phyloP scores from a whole-genome alignment of 2,888 invertebrate genomes.

The Priocnemis perturbator region DNA sequence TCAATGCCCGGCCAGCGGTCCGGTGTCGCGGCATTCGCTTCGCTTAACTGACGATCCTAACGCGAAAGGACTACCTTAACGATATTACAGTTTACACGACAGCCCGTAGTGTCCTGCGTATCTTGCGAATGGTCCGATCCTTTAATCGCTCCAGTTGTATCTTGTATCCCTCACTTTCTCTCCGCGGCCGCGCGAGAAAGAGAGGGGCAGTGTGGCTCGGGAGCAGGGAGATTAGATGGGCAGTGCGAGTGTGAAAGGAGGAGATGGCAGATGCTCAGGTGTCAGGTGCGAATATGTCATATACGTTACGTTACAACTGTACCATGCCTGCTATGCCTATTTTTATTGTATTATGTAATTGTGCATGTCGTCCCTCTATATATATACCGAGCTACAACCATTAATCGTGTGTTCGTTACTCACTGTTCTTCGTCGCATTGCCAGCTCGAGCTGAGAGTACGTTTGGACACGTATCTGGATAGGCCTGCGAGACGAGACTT shows the following conservation, averaged over 20 bases:
- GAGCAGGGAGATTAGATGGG: neutral
- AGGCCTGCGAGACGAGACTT: too few relatives aligned
- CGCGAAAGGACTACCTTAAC: constrained; percentile 35
- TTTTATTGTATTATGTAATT: constrained; percentile 32
- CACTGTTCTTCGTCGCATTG: neutral
- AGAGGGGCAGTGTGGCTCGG: too few relatives aligned
- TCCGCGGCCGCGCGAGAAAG: too few relatives aligned
- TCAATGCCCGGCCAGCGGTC: neutral
- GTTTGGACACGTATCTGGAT: too few relatives aligned
- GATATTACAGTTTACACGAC: neutral
- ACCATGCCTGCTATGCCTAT: constrained; percentile 29
- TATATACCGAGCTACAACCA: constrained; percentile 10
- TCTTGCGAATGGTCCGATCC: constrained; percentile 11
- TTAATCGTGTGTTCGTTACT: neutral
- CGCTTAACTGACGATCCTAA: constrained; percentile 23
- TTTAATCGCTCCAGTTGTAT: neutral
- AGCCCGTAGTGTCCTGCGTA: constrained; percentile 16
- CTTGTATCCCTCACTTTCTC: too few relatives aligned
- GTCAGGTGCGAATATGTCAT: constrained; percentile 21
- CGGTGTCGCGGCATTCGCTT: constrained; percentile 20
- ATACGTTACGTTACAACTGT: constrained; percentile 20
- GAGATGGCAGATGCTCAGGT: constrained; percentile 10
- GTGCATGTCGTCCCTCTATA: constrained; percentile 24
- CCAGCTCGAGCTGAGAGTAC: too few relatives aligned
- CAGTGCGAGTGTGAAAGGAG: neutral